Base-by-base conservation (phyloP, 2,888 invertebrate genomes). In the Colletes collaris region DNA sequence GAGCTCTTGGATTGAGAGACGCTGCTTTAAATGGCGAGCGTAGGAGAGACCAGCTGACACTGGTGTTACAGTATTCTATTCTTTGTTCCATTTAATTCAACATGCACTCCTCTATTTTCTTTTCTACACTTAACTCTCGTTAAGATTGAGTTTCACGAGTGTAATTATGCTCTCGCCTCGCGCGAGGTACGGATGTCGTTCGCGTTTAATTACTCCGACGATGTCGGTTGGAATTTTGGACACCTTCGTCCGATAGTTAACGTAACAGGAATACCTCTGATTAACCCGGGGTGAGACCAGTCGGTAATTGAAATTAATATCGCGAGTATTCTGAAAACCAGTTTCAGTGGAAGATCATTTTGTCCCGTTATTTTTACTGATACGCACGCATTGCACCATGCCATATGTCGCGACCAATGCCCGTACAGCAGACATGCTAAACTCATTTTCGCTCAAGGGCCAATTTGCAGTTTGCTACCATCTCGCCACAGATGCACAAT, bases 351-450 rank as follows among this genome's bases (percentile, higher is more conserved):
- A 62, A 84, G 78, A 78, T 84, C 68, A 70, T 16, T 11, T 44
- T 66, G 66, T 85, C 75, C 86, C 86, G 86, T 86, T 86, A 86
- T 83, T 83, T 85, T 86, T 86, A 79, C 71, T 62, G 79, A 76
- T 73, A 74, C 73, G 53, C 63, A 58, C 70, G 76, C 68, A 71
- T 62, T 75, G 75, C 73, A 65, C 16, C 27, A 58, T 60, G 60
- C 65, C 69, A 68, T 70, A 72, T 64, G 71, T 76, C 58, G 73
- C 55, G 49, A 50, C 40, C 60, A 52, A 53, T 74, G 63, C 37
- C 46, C 40, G 50, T 35, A 37, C 35, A 40, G 40, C 27, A 27
- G 27, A 27, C 27, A 27, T 27, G 27, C 27, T 27, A 27, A 27
- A 27, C 27, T 27, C 27, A 27, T 27, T 27, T 27, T 27, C 27